These are phyloP conservation scores for Rhimphoctona megacephalus DNA, from an alignment of 2,888 invertebrate species.

Conservation along the genomic window DNA sequence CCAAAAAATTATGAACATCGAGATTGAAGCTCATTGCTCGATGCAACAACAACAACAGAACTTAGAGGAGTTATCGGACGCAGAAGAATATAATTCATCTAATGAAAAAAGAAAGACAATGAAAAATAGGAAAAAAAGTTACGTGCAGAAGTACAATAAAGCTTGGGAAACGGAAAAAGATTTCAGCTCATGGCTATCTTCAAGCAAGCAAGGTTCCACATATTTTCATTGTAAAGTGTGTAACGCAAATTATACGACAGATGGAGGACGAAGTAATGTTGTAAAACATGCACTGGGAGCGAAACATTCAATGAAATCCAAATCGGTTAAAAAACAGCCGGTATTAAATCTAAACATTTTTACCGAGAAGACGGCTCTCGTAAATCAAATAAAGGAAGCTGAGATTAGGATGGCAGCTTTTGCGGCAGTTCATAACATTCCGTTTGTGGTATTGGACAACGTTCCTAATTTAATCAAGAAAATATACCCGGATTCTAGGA, in stretches of 20 bases:
- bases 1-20: background rate
- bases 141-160: background rate
- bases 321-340: background rate
- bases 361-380: background rate
- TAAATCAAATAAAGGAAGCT: background rate
- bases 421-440: background rate
- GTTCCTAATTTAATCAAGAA: background rate
- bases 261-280: background rate
- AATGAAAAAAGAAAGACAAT: background rate
- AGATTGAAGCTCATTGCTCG: background rate
- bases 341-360: background rate
- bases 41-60: background rate
- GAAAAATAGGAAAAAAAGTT: background rate
- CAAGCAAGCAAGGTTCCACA: background rate
- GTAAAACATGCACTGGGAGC: background rate
- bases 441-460: background rate
- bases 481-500: conserved; percentile 22
- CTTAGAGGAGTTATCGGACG: background rate
- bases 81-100: background rate
- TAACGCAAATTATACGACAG: background rate
- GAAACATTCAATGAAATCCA: background rate
- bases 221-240: background rate
- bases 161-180: background rate
- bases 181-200: background rate
- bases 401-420: background rate